Evolutionary conservation across 1,140 invertebrate species (phyloP), one percentile per base, ranked within the genome.

Genomic region (Drosophila trapezifrons): DNA sequence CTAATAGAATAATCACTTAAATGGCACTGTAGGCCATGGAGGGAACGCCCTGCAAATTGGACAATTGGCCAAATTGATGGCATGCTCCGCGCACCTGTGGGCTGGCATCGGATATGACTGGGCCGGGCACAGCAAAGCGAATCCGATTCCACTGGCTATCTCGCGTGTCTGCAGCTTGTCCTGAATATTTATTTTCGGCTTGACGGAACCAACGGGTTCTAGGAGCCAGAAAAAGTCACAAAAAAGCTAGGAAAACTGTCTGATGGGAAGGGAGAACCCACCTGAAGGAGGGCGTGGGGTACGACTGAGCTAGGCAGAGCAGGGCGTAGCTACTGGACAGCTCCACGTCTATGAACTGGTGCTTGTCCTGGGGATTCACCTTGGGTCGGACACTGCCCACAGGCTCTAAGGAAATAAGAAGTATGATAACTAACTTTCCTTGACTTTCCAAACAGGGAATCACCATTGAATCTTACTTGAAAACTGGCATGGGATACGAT

Each of bases 361-460:
- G 95, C 90, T 92, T 91, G 62, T 91, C 91, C 57, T 89, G 89
- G 0, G 74, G 43, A 58, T 92, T 92, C 42, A 97, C 94, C 92
- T 96, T 96, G 29, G 96, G 96, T 45, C 94, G 94, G 63, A 96
- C 96, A 80, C 94, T 95, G 90, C 95, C 95, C 75, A 97, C 94
- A 22, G 96, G 96, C 81, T 97, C 96, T 97, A 92, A 10, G n/a
- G n/a, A n/a, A n/a, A n/a, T n/a, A n/a, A n/a, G n/a, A n/a, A n/a
- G n/a, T n/a, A n/a, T n/a, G n/a, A n/a, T n/a, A n/a, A n/a, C n/a
- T n/a, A n/a, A n/a, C n/a, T n/a, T n/a, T n/a, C 4, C 5, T 37
- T 27, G 47, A 5, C 12, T n/a, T 22, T n/a, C 15, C 4, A 15
- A 20, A 10, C 43, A 58, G 4, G 18, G 20, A 10, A 29, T 2